Base-by-base conservation (phyloP, 2,888 invertebrate genomes). In the Agrochola circellaris region DNA sequence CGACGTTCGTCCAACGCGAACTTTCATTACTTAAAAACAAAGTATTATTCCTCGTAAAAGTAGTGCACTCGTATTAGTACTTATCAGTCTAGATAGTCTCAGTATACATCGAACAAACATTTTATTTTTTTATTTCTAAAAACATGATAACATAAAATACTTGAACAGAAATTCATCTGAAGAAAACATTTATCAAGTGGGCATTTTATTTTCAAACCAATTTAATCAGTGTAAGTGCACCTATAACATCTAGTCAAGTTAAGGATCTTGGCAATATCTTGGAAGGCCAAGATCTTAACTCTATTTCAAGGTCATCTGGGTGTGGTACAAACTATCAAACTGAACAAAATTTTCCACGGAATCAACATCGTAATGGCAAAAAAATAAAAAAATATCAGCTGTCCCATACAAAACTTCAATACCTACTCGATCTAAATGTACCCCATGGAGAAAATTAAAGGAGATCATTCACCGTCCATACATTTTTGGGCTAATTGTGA, bases 221-320 rank as follows among this genome's bases (percentile, higher is more conserved):
- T 73, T 66, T 72, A 73, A 83, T 83, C 73, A 67, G n/a, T 54
- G 26, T 67, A 48, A 77, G 70, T 74, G 66, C 45, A 58, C 3
- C 15, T 42, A 67, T 65, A 34, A 69, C 38, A 72, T 77, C 17
- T 42, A 72, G 69, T n/a, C 20, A 51, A 42, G 42, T 42, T 48
- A 61, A 48, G 45, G 34, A 34, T 65, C 45, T 56, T 34, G 15
- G 23, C 9, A 26, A n/a, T n/a, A 62, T 65, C 48, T 58, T 61
- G 7, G 23, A n/a, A 38, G 9, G 15, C 23, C 38, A 72, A 30
- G 23, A 62, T 72, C 23, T 48, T 48, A 34, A 45, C 66, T 30
- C 4, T 68, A 51, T 26, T 38, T 7, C 42, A 84, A 79, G 42
- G 67, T 64, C 66, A 67, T 62, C 61, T n/a, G n/a, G n/a, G n/a